Evolutionary conservation across 2,113 vertebrate species (phyloP).

Genomic region (Melierax canorus): DNA sequence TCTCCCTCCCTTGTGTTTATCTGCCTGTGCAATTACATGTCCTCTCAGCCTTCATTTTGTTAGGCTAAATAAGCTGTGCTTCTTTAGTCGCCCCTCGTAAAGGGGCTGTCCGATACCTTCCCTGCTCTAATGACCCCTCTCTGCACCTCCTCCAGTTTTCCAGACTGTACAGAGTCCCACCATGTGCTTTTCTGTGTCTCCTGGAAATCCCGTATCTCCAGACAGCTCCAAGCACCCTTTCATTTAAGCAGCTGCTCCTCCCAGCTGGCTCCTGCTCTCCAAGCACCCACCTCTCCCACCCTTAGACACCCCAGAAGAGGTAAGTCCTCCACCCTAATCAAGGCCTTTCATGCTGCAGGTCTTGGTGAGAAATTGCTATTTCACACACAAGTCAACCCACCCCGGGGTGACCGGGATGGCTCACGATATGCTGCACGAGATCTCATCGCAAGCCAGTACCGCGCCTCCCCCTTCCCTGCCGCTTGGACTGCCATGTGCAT

Average conservation of each 20-base stretch:
- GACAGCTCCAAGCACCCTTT: not conserved
- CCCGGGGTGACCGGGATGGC: not conserved
- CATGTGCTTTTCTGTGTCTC: not conserved
- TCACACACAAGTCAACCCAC: not conserved
- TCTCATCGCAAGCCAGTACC: rapidly evolving
- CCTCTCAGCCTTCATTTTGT: not conserved
- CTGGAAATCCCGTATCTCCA: not conserved
- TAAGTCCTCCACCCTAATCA: not conserved
- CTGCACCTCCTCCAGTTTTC: not conserved
- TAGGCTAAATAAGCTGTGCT: not conserved
- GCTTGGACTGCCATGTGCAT: rapidly evolving
- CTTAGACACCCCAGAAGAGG: not conserved
- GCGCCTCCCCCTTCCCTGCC: not conserved
- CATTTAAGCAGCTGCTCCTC: not conserved
- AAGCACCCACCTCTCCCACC: not conserved
- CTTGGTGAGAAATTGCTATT: not conserved
- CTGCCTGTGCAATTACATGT: not conserved
- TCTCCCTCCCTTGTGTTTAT: not conserved
- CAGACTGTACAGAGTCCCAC: not conserved
- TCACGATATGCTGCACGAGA: rapidly evolving
- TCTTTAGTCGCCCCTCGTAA: rapidly evolving
- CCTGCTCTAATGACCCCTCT: not conserved
- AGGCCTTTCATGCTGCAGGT: not conserved
- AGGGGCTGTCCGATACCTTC: not conserved
- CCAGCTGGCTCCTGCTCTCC: not conserved